Evolutionary conservation across 2,113 vertebrate species (phyloP).

Genomic region (Sarotherodon lohbergeri): DNA sequence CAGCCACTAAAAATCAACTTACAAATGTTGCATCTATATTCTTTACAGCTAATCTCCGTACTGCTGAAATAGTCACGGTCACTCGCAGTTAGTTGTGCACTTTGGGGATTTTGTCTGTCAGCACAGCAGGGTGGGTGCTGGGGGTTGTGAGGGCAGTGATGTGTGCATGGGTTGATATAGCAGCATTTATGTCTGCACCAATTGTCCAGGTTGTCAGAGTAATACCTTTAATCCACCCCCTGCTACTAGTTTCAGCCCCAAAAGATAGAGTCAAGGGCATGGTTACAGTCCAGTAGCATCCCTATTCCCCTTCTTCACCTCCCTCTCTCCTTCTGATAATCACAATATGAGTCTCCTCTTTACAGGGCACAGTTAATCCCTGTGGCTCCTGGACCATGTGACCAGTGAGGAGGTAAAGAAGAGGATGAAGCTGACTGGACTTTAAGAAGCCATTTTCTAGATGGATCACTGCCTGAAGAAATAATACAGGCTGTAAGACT

Average conservation of each 20-base stretch:
- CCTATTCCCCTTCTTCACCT: background rate
- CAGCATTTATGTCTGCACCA: slow-evolving; percentile 29
- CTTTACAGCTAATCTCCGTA: background rate
- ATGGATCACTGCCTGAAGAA: slow-evolving; percentile 16
- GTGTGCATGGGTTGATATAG: background rate
- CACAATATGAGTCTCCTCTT: background rate
- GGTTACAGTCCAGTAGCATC: background rate
- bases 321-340: background rate
- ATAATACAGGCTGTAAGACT: slow-evolving; percentile 1
- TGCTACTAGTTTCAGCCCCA: background rate
- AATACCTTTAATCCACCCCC: slow-evolving; percentile 49
- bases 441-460: slow-evolving; percentile 7
- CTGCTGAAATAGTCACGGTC: background rate
- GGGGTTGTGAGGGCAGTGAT: background rate
- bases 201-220: slow-evolving; percentile 2
- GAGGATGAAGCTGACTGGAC: background rate
- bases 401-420: background rate
- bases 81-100: slow-evolving; percentile 1
- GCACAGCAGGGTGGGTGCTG: background rate
- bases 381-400: slow-evolving; percentile 18
- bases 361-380: slow-evolving; percentile 25
- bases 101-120: slow-evolving; percentile 22
- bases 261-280: slow-evolving; percentile 6
- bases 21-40: background rate
- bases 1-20: background rate